Conservation (phyloP, 2,888 invertebrate genomes). For the Cremastinae sp. region DNA sequence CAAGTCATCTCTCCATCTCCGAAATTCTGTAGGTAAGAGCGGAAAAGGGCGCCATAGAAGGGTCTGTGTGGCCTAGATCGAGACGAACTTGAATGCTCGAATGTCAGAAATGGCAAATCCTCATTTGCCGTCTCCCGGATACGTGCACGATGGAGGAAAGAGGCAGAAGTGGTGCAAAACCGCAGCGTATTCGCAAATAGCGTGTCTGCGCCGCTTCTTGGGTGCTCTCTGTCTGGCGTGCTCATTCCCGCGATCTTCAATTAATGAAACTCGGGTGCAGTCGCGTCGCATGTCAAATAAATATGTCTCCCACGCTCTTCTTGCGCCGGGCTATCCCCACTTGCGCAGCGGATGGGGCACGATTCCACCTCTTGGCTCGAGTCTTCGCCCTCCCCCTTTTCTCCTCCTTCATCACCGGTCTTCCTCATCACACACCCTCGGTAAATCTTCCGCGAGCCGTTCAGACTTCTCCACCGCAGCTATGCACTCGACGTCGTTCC, state of each 20-base stretch:
- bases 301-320: constrained; percentile 76
- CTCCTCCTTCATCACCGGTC: constrained; percentile 58
- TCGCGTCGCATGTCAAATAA: constrained; percentile 81
- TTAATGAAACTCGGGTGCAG: constrained; percentile 81
- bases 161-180: constrained; percentile 60
- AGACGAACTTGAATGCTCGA: constrained; percentile 77
- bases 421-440: constrained; percentile 58
- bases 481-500: constrained; percentile 57
- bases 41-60: constrained; percentile 57
- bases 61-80: constrained; percentile 77
- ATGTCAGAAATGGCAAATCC: constrained; percentile 78
- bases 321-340: constrained; percentile 54
- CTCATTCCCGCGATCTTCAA: constrained; percentile 80
- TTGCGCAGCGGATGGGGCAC: constrained; percentile 56
- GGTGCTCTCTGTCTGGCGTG: constrained; percentile 74
- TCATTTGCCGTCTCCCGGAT: constrained; percentile 77
- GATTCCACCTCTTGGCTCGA: constrained; percentile 55
- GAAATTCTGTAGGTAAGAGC: constrained; percentile 50
- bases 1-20: constrained; percentile 22
- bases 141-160: constrained; percentile 65
- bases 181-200: constrained; percentile 61
- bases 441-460: constrained; percentile 48
- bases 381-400: constrained; percentile 57
- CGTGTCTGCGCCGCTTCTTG: constrained; percentile 58
- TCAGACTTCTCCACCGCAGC: constrained; percentile 57